Evolutionary conservation across 2,797 vertebrate species (phyloP).

Genomic region (Sitta carolinensis): DNA sequence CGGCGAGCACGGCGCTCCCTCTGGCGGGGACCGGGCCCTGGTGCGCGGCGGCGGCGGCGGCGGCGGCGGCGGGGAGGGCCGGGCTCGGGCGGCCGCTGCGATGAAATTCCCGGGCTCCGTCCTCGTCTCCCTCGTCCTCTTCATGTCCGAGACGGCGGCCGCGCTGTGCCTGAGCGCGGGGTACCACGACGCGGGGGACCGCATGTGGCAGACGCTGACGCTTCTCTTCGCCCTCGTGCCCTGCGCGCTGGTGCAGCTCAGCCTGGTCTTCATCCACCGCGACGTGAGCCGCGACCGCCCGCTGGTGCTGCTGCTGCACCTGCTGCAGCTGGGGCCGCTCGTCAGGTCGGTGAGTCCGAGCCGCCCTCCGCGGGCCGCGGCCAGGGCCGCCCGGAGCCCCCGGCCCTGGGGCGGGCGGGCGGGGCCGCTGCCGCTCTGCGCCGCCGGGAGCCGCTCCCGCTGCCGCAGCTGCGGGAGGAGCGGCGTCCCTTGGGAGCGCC

Average conservation of each 20-base stretch:
- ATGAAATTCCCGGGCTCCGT: slow-evolving; percentile 96
- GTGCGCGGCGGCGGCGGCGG: neutral
- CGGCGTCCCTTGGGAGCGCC: fast-evolving
- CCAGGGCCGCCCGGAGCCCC: neutral
- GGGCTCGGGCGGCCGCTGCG: neutral
- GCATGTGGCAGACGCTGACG: slow-evolving; percentile 92
- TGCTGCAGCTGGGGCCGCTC: slow-evolving; percentile 93
- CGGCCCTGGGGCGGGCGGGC: neutral
- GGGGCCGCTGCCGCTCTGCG: neutral
- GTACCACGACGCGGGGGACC: slow-evolving; percentile 88
- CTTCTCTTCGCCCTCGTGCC: slow-evolving; percentile 91
- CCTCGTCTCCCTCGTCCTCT: slow-evolving; percentile 90
- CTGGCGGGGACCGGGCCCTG: neutral
- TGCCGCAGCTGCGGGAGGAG: neutral
- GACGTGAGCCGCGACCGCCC: slow-evolving; percentile 93
- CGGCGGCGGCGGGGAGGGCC: neutral
- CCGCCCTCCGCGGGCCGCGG: neutral
- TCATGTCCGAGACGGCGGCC: slow-evolving; percentile 88
- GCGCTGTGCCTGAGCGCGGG: slow-evolving; percentile 91
- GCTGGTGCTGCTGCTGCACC: slow-evolving; percentile 91
- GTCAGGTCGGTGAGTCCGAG: slow-evolving; percentile 82
- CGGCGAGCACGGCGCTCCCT: neutral
- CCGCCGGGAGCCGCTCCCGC: neutral
- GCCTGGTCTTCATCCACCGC: slow-evolving; percentile 94
- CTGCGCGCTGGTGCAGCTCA: slow-evolving; percentile 92